These are phyloP conservation scores for Dryomyza anilis DNA, from an alignment of 2,888 invertebrate genomes.

Conservation along the genomic window DNA sequence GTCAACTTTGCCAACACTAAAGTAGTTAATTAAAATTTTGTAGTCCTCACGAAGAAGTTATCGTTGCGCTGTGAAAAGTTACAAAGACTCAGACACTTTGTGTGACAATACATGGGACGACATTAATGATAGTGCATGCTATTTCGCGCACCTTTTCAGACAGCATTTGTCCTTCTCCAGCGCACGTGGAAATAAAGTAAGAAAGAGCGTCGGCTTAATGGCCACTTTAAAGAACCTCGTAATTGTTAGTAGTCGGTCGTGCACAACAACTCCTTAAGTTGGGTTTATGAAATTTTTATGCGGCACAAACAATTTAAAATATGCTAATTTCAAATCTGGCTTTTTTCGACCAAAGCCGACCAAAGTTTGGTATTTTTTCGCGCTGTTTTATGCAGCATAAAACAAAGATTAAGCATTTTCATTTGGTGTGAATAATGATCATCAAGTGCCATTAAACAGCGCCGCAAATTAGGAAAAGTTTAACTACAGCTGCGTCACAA, in stretches of 20 bases:
- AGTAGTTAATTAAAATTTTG: slow-evolving; percentile 5
- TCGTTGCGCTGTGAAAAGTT: background rate
- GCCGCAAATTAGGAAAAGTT: background rate
- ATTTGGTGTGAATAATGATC: background rate
- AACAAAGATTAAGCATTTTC: too few relatives aligned
- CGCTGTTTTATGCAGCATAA: too few relatives aligned
- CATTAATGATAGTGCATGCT: background rate
- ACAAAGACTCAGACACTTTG: background rate
- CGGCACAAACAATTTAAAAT: slow-evolving; percentile 16
- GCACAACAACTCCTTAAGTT: background rate
- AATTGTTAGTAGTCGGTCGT: background rate
- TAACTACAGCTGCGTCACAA: background rate
- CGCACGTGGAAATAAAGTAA: too few relatives aligned
- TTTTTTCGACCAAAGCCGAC: too few relatives aligned
- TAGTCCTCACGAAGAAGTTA: background rate
- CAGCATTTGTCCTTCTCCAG: too few relatives aligned
- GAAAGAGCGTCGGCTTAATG: background rate
- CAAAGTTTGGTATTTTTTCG: too few relatives aligned
- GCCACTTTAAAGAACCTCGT: background rate
- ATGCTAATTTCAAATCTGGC: slow-evolving; percentile 4
- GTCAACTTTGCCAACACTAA: too few relatives aligned
- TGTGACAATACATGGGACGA: background rate
- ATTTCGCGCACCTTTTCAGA: background rate
- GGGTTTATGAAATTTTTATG: slow-evolving; percentile 12
- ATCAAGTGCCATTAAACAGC: slow-evolving; percentile 4